These are phyloP conservation scores for Archegozetes longisetosus DNA, from an alignment of 1,140 invertebrate genomes.

Conservation along the genomic window DNA sequence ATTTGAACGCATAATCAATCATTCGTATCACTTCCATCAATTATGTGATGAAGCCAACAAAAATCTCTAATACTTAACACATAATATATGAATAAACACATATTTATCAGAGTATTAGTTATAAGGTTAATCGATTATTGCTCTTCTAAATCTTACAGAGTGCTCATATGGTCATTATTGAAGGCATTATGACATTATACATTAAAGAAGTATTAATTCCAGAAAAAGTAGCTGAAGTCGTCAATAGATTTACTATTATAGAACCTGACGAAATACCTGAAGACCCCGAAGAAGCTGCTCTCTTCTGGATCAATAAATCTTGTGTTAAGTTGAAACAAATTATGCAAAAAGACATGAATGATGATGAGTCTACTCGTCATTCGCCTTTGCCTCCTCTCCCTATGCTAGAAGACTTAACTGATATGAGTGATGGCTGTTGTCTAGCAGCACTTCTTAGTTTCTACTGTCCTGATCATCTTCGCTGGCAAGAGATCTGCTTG, in stretches of 20 bases:
- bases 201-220: slow-evolving; percentile 78
- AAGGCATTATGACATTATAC: slow-evolving; percentile 88
- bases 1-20: too few relatives aligned
- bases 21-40: too few relatives aligned
- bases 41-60: too few relatives aligned
- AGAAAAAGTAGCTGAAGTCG: slow-evolving; percentile 68
- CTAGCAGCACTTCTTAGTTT: slow-evolving; percentile 74
- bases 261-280: slow-evolving; percentile 20
- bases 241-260: slow-evolving; percentile 27
- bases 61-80: too few relatives aligned
- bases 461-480: slow-evolving; percentile 77
- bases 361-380: neutral
- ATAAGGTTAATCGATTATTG: slow-evolving; percentile 1
- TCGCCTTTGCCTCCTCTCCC: slow-evolving; percentile 16
- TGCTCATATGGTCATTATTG: slow-evolving; percentile 90
- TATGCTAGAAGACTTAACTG: slow-evolving; percentile 42
- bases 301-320: slow-evolving; percentile 80
- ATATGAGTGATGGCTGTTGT: slow-evolving; percentile 79
- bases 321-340: slow-evolving; percentile 49
- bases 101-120: too few relatives aligned
- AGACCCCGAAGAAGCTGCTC: slow-evolving; percentile 65
- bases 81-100: too few relatives aligned
- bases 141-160: slow-evolving; percentile 41
- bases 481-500: slow-evolving; percentile 42
- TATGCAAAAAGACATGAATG: slow-evolving; percentile 23